Conservation (phyloP, 2,888 invertebrate genomes). For the Lasioglossum malachurum region DNA sequence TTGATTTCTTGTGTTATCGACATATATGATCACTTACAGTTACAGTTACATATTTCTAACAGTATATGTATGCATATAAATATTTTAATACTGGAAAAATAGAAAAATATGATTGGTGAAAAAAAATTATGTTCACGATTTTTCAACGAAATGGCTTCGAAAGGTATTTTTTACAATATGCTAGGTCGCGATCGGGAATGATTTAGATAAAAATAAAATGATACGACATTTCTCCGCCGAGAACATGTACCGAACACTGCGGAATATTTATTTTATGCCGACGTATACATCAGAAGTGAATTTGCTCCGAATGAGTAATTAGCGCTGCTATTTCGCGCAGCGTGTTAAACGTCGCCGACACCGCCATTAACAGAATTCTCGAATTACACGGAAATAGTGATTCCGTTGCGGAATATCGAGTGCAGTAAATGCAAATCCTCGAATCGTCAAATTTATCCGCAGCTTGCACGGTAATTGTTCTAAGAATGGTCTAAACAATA, state of each 20-base stretch:
- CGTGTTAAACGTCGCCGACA: background rate
- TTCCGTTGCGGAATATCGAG: background rate
- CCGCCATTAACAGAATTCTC: background rate
- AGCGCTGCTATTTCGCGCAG: background rate
- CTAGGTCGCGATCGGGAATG: background rate
- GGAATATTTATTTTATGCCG: background rate
- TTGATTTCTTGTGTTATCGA: too few species aligned
- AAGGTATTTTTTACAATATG: too few species aligned
- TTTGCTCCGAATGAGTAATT: background rate
- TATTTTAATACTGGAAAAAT: too few species aligned
- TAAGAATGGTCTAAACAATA: conserved; percentile 24
- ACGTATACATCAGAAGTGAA: background rate
- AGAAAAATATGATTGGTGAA: too few species aligned
- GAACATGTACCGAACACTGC: background rate
- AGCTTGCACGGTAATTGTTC: conserved; percentile 9
- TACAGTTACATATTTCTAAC: too few species aligned
- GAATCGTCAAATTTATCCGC: conserved; percentile 15
- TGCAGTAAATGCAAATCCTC: background rate
- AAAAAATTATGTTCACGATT: background rate
- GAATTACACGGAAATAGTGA: background rate
- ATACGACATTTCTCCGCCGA: background rate
- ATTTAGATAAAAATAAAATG: background rate
- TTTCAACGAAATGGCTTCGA: background rate
- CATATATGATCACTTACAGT: too few species aligned
- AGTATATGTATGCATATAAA: too few species aligned